Evolutionary conservation across 1,140 invertebrate genomes (phyloP), one percentile per base, ranked within the genome.

Genomic region (Octopus sinensis): DNA sequence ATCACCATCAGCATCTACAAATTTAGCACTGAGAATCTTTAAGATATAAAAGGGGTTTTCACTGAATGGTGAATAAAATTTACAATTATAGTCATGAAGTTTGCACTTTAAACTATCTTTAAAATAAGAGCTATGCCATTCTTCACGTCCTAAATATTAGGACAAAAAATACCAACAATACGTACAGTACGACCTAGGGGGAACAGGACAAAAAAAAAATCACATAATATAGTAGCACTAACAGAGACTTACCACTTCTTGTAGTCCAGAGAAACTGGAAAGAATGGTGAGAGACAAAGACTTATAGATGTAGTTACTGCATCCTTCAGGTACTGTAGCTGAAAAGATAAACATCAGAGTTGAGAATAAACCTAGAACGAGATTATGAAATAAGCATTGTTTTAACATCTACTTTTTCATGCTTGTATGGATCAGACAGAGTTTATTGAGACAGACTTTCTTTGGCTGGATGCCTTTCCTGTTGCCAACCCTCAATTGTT

Each of bases 241-340:
- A 43, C 30, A 43, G 30, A 43, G 30, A 43, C 30, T 43, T 43
- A 43, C 30, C 30, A 43, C 30, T 43, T 43, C 30, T 43, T 43
- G 56, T 12, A 62, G 5, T n/a, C 9, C 68, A 73, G 17, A 73
- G 13, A 73, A 73, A 17, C 68, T n/a, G 13, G 68, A 73, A 4
- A 73, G 30, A 17, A 73, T 73, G 68, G 68, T 73, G 7, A 73
- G 13, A 9, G 68, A 13, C 30, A 73, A 62, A 73, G 68, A 73
- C 30, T 73, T 73, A 23, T n/a, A 73, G 13, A 73, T 23, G 30
- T 73, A 23, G 17, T 73, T 73, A 13, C 6, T 23, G 30, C 68
- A 73, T 73, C 68, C 68, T 73, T 73, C 68, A n/a, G 68, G 68
- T n/a, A 73, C 68, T 73, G 4, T 13, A 73, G 30, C 68, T 73